These are phyloP conservation scores for Centruroides sculpturatus DNA, from an alignment of 1,140 invertebrate genomes.

Conservation along the genomic window DNA sequence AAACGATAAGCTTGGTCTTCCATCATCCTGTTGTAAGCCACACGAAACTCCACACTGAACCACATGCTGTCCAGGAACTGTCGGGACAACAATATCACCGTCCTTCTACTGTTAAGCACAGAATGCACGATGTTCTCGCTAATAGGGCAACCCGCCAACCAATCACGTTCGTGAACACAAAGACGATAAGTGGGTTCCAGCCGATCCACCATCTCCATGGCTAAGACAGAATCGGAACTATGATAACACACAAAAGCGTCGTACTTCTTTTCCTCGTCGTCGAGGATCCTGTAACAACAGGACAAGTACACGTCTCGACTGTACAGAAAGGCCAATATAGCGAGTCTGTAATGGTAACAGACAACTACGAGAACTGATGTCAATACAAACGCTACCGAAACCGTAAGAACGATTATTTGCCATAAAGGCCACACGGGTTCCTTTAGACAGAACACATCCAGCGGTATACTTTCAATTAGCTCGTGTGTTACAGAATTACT, in stretches of 20 bases:
- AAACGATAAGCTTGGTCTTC: too few species aligned
- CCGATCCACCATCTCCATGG: slow-evolving; percentile 42
- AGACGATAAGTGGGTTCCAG: slow-evolving; percentile 48
- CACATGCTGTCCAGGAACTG: slow-evolving; percentile 85
- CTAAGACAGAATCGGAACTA: slow-evolving; percentile 52
- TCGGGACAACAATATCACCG: slow-evolving; percentile 77
- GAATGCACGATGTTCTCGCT: slow-evolving; percentile 77
- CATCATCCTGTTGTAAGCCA: too few species aligned
- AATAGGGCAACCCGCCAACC: slow-evolving; percentile 58
- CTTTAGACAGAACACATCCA: too few species aligned
- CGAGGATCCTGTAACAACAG: slow-evolving; percentile 31
- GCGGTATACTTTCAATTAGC: too few species aligned
- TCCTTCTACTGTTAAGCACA: slow-evolving; percentile 68
- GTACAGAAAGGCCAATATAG: slow-evolving; percentile 1
- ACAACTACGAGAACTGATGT: too few species aligned
- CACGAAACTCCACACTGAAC: too few species aligned
- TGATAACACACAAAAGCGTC: slow-evolving; percentile 78
- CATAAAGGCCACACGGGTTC: too few species aligned
- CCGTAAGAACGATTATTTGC: background rate
- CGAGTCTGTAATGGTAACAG: too few species aligned
- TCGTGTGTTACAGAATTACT: too few species aligned
- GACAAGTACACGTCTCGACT: background rate
- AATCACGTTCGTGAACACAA: slow-evolving; percentile 76
- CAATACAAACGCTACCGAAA: too few species aligned
- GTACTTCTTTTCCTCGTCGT: slow-evolving; percentile 56